These are phyloP conservation scores for Euphonia xanthogaster DNA, from an alignment of 2,797 vertebrate species.

Conservation along the genomic window DNA sequence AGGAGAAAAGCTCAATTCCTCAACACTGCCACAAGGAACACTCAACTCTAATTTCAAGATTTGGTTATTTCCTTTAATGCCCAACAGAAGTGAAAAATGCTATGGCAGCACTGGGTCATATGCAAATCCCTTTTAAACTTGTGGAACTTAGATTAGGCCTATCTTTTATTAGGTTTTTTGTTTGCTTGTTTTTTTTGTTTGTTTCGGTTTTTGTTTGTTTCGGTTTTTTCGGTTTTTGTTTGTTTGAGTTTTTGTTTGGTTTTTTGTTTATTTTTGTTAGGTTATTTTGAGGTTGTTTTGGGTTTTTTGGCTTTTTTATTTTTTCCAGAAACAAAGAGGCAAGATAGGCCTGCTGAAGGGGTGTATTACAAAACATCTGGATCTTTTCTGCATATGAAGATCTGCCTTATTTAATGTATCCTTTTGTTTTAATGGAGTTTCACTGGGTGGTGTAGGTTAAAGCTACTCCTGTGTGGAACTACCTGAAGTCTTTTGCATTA, in stretches of 20 bases:
- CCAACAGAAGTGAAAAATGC: neutral
- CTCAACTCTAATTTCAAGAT: constrained; percentile 23
- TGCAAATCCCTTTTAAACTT: neutral
- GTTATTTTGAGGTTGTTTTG: neutral
- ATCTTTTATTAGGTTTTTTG: neutral
- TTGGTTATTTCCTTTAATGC: constrained; percentile 34
- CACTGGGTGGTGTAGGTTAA: neutral
- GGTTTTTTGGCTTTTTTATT: neutral
- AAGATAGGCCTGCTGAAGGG: neutral
- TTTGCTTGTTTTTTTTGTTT: neutral
- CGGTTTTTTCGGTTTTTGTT: neutral
- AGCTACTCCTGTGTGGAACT: neutral
- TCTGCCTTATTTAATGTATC: neutral
- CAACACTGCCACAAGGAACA: neutral
- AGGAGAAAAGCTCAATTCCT: constrained; percentile 2
- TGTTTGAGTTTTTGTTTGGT: neutral
- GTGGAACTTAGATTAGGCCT: neutral
- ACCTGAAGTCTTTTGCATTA: neutral
- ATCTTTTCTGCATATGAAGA: neutral
- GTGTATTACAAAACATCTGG: rapidly evolving
- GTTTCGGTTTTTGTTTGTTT: neutral
- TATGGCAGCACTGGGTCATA: neutral
- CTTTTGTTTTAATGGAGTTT: neutral
- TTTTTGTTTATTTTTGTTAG: neutral
- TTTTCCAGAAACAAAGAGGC: neutral